Conservation (phyloP, 2,113 vertebrate species). For the Spea bombifrons region DNA sequence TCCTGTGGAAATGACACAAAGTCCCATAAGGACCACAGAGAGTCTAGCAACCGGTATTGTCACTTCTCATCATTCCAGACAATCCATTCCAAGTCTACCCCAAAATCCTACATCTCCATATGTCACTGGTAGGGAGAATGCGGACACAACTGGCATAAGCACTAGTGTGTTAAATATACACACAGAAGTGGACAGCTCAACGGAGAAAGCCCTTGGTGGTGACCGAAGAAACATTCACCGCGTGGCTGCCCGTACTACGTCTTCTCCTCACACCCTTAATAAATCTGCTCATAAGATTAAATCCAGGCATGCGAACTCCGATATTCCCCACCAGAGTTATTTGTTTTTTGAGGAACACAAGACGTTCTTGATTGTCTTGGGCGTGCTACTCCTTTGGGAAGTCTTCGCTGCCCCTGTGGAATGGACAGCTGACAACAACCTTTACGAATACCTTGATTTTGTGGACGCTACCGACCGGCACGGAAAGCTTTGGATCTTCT, state of each 20-base stretch:
- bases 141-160: not conserved
- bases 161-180: not conserved
- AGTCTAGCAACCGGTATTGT: not conserved
- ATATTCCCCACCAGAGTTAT: slow-evolving; percentile 48
- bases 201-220: not conserved
- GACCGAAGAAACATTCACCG: not conserved
- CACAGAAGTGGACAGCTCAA: not conserved
- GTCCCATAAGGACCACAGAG: not conserved
- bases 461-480: slow-evolving; percentile 77
- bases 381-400: slow-evolving; percentile 71
- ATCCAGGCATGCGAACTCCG: not conserved
- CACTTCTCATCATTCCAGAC: not conserved
- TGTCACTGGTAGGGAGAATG: not conserved
- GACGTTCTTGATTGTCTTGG: slow-evolving; percentile 72
- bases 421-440: slow-evolving; percentile 73
- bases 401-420: slow-evolving; percentile 65
- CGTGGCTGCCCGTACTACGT: not conserved
- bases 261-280: not conserved
- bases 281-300: not conserved
- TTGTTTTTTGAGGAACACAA: slow-evolving; percentile 61
- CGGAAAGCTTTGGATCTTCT: slow-evolving; percentile 66
- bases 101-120: not conserved
- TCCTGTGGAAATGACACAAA: not conserved
- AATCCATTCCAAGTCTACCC: not conserved
- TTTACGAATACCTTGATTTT: slow-evolving; percentile 84